Percentiles rank a stretch among this genome's conserved stretches.
These are phyloP conservation scores for Catharus minimus DNA, from an alignment of 2,113 vertebrate species.

Conservation along the genomic window DNA sequence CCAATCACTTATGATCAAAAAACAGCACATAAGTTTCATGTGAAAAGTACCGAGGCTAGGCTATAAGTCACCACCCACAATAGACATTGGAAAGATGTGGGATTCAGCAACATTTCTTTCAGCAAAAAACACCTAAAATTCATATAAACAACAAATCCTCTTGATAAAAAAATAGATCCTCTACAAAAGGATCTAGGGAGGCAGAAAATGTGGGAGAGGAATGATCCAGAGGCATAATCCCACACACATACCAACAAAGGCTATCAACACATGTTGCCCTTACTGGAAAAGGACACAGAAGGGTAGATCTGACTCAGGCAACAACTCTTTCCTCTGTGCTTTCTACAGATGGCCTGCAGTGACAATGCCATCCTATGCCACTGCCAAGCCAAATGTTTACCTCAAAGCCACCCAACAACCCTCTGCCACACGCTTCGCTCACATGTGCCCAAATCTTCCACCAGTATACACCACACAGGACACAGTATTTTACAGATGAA, in stretches of 20 bases:
- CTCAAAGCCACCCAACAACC: not conserved
- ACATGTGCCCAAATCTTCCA: not conserved
- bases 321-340: not conserved
- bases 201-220: not conserved
- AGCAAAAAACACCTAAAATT: not conserved
- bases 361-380: fast-evolving
- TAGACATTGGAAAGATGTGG: fast-evolving
- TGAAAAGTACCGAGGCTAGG: not conserved
- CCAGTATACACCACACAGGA: not conserved
- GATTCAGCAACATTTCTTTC: not conserved
- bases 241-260: not conserved
- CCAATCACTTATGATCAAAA: not conserved
- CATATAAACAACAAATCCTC: not conserved
- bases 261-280: not conserved
- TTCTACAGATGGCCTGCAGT: not conserved
- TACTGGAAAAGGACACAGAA: not conserved
- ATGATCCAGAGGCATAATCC: not conserved
- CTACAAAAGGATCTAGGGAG: not conserved
- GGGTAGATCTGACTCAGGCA: not conserved
- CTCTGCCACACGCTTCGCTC: fast-evolving
- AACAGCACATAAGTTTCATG: not conserved
- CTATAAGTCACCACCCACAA: not conserved
- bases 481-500: not conserved
- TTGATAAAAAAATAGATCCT: not conserved
- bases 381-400: not conserved